Base-by-base conservation (phyloP, 2,888 invertebrate genomes). In the Oligia latruncula region DNA sequence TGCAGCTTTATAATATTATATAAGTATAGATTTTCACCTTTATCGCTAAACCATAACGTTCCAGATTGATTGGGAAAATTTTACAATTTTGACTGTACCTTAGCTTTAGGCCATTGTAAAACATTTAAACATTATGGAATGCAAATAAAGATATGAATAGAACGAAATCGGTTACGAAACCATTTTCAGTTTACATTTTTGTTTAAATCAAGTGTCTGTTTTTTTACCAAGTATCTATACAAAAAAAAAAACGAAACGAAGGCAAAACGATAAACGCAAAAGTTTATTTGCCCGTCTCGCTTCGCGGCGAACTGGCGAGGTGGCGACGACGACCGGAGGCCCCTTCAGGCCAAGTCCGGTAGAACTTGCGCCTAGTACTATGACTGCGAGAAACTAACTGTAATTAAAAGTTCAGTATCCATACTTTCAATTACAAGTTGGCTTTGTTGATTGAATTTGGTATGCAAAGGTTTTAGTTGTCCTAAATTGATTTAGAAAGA, bases 321-420 rank as follows among this genome's bases (percentile, higher is more conserved):
- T 52, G 65, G 62, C 46, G 29, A 29, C 46, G 29, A 29, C 17
- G 46, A 49, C 49, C 71, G 55, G 23, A 49, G 29, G 43, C 65
- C 58, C 29, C 78, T 71, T 76, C 77, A 80, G 75, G 43, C 77
- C 66, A 78, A 81, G 77, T 87, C 83, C 74, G 74, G 60, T 82
- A 29, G n/a, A 85, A 82, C 75, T 81, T 80, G 55, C 6, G 67
- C 71, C 67, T 71, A 17, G 73, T 23, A 29, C 29, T 29, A 55
- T 29, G 8, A 52, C 67, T 66, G 1, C 40, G 23, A 71, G 43
- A 72, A 74, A 70, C 58, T 71, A 67, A 67, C 72, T 70, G 20
- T 75, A 71, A 82, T 76, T 78, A 76, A 78, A 85, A 81, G 64
- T 77, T 81, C 62, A 66, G 40, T 74, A 9, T 75, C 29, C 60